Percentiles rank a stretch among this genome's conserved stretches.
Conservation (phyloP, 2,113 vertebrate species). For the Microcebus ravelobensis region DNA sequence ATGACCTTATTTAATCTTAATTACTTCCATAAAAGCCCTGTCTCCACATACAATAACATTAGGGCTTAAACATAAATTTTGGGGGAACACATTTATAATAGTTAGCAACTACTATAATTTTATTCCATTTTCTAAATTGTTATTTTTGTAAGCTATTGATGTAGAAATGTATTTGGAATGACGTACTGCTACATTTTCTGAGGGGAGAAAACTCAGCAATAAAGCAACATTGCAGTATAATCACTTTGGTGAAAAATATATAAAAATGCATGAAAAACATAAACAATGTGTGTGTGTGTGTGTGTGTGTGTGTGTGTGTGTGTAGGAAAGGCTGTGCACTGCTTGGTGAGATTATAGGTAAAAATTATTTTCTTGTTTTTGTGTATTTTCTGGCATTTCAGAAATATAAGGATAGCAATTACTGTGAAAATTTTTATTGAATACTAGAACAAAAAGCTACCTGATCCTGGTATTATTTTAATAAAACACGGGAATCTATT, state of each 20-base stretch:
- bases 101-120: not conserved
- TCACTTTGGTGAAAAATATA: not conserved
- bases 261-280: not conserved
- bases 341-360: not conserved
- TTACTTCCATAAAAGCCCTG: not conserved
- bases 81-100: not conserved
- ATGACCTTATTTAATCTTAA: not conserved
- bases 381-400: not conserved
- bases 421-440: not conserved
- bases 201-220: not conserved
- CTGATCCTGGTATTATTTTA: not conserved
- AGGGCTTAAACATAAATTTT: not conserved
- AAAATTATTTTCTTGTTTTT: not conserved
- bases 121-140: conserved; percentile 27
- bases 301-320: not conserved
- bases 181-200: not conserved
- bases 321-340: not conserved
- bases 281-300: not conserved
- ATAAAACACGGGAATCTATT: not conserved
- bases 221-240: not conserved
- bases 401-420: not conserved
- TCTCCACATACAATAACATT: not conserved
- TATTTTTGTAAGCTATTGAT: not conserved
- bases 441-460: not conserved
- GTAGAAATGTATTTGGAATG: not conserved